A percentile compares a stretch with the other conserved stretches of the same genome.
These are phyloP conservation scores for Sebastes fasciatus DNA, from an alignment of 2,113 vertebrate genomes.

Conservation along the genomic window DNA sequence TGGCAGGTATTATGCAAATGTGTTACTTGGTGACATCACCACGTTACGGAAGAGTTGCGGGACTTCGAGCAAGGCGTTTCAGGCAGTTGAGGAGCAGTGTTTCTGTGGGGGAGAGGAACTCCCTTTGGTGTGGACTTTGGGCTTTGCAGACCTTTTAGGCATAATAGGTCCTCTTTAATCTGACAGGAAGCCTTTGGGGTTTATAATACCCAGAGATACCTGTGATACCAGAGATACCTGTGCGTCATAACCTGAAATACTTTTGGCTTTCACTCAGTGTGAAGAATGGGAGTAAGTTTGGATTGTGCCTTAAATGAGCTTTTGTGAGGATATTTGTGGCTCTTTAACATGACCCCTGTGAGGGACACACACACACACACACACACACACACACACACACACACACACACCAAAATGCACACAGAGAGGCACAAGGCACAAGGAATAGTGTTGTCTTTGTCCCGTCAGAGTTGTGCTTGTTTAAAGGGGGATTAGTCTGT, in stretches of 20 bases:
- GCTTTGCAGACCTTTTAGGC: too few species aligned
- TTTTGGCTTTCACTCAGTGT: conserved; percentile 15
- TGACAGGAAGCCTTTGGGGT: too few species aligned
- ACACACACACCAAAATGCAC: background rate
- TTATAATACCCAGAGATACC: conserved; percentile 2
- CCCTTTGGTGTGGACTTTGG: too few species aligned
- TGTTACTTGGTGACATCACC: too few species aligned
- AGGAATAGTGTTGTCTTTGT: conserved; percentile 78
- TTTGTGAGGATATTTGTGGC: conserved; percentile 40
- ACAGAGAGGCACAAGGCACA: conserved; percentile 29
- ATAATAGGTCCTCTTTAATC: too few species aligned
- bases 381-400: conserved; percentile 2
- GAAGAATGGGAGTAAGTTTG: conserved; percentile 17
- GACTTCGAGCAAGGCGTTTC: too few species aligned
- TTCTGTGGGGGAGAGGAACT: too few species aligned
- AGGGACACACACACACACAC: conserved; percentile 16
- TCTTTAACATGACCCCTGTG: conserved; percentile 49
- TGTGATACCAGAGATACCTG: conserved; percentile 7
- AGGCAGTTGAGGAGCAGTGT: too few species aligned
- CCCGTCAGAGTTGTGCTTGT: conserved; percentile 61
- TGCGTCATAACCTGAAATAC: conserved; percentile 6
- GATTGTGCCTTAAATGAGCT: conserved; percentile 10
- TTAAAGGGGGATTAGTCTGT: conserved; percentile 55
- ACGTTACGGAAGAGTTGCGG: too few species aligned
- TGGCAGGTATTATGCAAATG: too few species aligned